phyloP scores from a whole-genome alignment of 2,113 vertebrate species.

The Pagrus major region DNA sequence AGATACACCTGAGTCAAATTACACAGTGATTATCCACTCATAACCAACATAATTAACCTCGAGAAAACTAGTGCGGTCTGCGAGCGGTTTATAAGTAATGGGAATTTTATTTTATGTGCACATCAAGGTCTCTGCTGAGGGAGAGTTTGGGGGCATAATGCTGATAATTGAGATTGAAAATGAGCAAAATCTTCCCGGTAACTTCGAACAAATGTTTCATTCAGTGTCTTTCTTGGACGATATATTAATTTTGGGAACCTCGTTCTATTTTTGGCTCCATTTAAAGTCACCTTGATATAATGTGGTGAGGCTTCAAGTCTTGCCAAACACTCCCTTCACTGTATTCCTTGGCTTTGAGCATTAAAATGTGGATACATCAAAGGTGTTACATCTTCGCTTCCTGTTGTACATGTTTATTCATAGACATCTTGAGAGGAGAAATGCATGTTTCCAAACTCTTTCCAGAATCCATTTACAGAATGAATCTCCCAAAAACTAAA shows the following conservation, averaged over 20 bases:
- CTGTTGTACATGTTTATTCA: background rate
- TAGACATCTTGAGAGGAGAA: background rate
- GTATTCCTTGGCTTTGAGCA: background rate
- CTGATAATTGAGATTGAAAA: conserved; percentile 17
- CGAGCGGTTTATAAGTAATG: conserved; percentile 26
- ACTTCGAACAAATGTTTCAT: background rate
- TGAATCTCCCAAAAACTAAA: background rate
- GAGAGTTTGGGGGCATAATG: background rate
- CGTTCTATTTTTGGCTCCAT: background rate
- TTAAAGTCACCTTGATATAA: background rate
- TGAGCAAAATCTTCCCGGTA: background rate
- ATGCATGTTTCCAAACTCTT: background rate
- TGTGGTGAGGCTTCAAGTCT: background rate
- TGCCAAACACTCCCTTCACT: background rate
- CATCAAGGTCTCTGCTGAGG: background rate
- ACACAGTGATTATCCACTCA: conserved; percentile 39
- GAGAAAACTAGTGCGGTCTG: conserved; percentile 14
- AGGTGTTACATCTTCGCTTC: background rate
- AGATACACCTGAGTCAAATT: conserved; percentile 37
- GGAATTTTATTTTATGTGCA: conserved; percentile 29
- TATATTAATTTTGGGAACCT: background rate
- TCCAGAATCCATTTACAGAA: background rate
- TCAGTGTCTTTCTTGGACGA: background rate
- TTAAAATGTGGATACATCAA: background rate
- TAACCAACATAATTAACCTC: conserved; percentile 41